phyloP scores from a whole-genome alignment of 1,140 invertebrate species.

The Archivesica marissinica region DNA sequence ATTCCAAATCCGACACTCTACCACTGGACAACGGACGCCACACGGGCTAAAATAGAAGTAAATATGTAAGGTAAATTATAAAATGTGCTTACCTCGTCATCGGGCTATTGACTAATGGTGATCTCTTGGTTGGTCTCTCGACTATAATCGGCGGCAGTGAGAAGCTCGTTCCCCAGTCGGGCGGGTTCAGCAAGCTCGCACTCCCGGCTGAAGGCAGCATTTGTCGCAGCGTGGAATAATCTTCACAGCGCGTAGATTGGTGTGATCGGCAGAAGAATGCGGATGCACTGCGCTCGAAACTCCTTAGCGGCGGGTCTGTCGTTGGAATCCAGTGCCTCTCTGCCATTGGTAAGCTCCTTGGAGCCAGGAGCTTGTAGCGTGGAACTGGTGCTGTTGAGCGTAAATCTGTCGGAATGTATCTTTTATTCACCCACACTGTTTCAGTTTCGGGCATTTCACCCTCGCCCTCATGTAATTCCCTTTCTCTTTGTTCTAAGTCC shows the following conservation, averaged over 20 bases:
- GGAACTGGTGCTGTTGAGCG: conserved; percentile 78
- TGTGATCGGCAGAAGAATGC: conserved; percentile 68
- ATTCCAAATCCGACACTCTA: too few relatives aligned
- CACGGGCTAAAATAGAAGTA: neutral
- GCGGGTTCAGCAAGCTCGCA: conserved; percentile 64
- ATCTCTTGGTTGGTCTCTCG: conserved; percentile 57
- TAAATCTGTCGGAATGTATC: conserved; percentile 78
- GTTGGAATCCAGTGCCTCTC: conserved; percentile 77
- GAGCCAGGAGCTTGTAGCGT: conserved; percentile 74
- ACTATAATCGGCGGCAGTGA: conserved; percentile 62
- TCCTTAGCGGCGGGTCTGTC: conserved; percentile 72
- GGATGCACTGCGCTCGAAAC: conserved; percentile 69
- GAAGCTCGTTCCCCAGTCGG: conserved; percentile 77
- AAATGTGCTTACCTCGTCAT: conserved; percentile 79
- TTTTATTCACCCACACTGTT: conserved; percentile 79
- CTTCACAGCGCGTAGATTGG: conserved; percentile 75
- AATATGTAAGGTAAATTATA: neutral
- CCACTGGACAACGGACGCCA: too few relatives aligned
- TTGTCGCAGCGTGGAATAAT: conserved; percentile 81
- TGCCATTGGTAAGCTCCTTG: conserved; percentile 57
- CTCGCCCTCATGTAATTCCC: conserved; percentile 33
- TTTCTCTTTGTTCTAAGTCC: conserved; percentile 67
- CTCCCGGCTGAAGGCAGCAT: conserved; percentile 78
- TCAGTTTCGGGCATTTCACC: conserved; percentile 56
- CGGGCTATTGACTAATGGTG: conserved; percentile 79